These are phyloP conservation scores for Acanthoscelides obtectus DNA, from an alignment of 2,888 invertebrate genomes.

Conservation along the genomic window DNA sequence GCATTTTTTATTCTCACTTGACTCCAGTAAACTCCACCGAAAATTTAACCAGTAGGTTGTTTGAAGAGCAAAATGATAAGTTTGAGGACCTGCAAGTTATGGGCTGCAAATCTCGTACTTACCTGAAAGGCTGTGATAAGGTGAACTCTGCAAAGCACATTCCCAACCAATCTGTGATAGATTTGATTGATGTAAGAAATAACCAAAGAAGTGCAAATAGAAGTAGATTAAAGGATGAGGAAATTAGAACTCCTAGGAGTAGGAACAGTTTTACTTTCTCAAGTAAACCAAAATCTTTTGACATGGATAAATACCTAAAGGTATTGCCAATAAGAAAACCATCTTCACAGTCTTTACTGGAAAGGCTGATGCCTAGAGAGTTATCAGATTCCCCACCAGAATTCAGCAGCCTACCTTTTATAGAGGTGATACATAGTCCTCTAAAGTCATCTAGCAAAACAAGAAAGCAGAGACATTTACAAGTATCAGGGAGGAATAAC, in stretches of 20 bases:
- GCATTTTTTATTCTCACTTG: conserved; percentile 11
- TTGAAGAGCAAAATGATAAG: not conserved
- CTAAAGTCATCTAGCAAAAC: conserved; percentile 2
- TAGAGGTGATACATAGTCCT: conserved; percentile 18
- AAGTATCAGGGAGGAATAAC: conserved; percentile 18
- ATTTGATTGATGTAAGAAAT: conserved; percentile 24
- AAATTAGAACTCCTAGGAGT: conserved; percentile 5
- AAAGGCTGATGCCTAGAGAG: conserved; percentile 16
- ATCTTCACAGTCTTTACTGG: conserved; percentile 16
- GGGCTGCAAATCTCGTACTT: not conserved
- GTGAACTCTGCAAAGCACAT: conserved; percentile 3
- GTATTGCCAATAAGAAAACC: conserved; percentile 24
- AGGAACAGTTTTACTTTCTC: conserved; percentile 18
- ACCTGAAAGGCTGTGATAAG: conserved; percentile 11
- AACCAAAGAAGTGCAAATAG: conserved; percentile 14
- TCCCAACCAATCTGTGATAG: conserved; percentile 25
- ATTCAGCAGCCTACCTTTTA: conserved; percentile 37
- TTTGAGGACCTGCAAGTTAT: not conserved
- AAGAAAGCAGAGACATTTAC: conserved; percentile 7
- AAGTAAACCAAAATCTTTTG: conserved; percentile 20
- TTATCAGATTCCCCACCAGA: conserved; percentile 23
- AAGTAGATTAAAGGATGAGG: conserved; percentile 7
- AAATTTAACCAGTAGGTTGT: conserved; percentile 4
- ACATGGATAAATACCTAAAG: conserved; percentile 25
- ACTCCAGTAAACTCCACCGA: conserved; percentile 17